A percentile compares a stretch with the other conserved stretches of the same genome.
These are phyloP conservation scores for Aplochiton taeniatus DNA, from an alignment of 2,797 vertebrate species.

Conservation along the genomic window DNA sequence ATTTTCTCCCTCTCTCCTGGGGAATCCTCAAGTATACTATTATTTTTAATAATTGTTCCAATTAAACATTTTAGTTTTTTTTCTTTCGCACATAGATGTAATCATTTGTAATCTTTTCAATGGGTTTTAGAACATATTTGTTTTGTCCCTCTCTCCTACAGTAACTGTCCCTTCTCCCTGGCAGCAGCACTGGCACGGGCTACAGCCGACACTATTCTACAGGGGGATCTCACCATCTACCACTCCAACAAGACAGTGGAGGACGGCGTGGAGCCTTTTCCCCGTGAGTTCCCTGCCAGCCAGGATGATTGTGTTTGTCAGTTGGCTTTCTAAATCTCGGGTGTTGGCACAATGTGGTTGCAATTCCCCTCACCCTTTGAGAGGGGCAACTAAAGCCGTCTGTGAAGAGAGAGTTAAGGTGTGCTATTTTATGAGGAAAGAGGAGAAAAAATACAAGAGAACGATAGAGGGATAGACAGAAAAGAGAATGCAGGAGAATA, in stretches of 20 bases:
- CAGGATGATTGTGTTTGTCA: slow-evolving; percentile 6
- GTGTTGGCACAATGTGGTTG: neutral
- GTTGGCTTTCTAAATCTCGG: neutral
- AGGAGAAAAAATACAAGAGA: neutral
- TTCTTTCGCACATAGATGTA: neutral
- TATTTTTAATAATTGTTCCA: no score
- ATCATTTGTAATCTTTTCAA: slow-evolving; percentile 3
- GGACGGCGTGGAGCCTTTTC: slow-evolving; percentile 85
- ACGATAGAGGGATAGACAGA: neutral
- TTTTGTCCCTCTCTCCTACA: slow-evolving; percentile 37
- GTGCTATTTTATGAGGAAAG: neutral
- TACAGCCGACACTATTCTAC: slow-evolving; percentile 89
- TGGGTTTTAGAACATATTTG: slow-evolving; percentile 15
- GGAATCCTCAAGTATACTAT: no score
- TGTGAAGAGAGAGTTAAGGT: neutral
- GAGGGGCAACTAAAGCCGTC: neutral
- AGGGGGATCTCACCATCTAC: slow-evolving; percentile 88
- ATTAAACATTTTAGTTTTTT: no score
- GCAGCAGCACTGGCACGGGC: slow-evolving; percentile 92
- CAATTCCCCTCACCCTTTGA: neutral
- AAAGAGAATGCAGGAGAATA: neutral
- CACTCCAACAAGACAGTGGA: slow-evolving; percentile 83
- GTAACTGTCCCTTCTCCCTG: slow-evolving; percentile 91
- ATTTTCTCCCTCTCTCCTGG: no score
- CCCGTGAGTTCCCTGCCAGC: slow-evolving; percentile 79